Evolutionary conservation across 35 echinoderm and acorn worm species (phyloP), one percentile per base, ranked within the genome.

Genomic region (Lytechinus variegatus): DNA sequence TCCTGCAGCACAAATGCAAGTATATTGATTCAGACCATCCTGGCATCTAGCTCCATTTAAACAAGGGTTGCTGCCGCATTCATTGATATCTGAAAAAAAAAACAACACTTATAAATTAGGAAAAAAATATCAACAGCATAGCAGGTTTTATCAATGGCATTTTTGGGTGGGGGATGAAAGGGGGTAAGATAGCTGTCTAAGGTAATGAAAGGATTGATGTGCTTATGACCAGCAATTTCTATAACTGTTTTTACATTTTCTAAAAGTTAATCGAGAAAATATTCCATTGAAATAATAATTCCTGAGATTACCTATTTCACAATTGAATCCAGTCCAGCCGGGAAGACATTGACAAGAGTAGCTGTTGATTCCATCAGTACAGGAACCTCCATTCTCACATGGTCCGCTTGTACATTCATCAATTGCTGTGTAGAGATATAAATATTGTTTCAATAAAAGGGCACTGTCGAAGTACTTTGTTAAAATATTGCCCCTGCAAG

Each of bases 11-110:
- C 98, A 99, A 24, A 57, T 96, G 94, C 98, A 99, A 27, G 94
- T 86, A 71, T 96, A 99, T 79, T 91, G 56, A 94, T 95, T 95
- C 12, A 21, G 8, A 51, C 95, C 55, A 71, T 99, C 95, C 29
- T 92, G 95, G 87, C 98, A 99, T 10, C 52, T 95, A 19, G 91
- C 98, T 29, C 87, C 90, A 86, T 99, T 99, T 16, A 66, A 95
- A 94, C 98, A 99, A 29, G 96, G 98, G n/a, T 94, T 96, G 52
- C 95, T 96, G 1, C 54, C 91, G 92, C 98, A 99, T 94, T 99
- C 98, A 96, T 99, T 96, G 54, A 97, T 58, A 91, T 99, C 98
- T 99, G 71, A 33, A 54, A 94, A 52, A 29, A 89, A 89, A 54
- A 86, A 44, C 12, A 21, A 56, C 33, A 44, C 33, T 44, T 44